Conservation (phyloP, 92 coral and sea anemone species). For the Zoanthus sansibaricus region DNA sequence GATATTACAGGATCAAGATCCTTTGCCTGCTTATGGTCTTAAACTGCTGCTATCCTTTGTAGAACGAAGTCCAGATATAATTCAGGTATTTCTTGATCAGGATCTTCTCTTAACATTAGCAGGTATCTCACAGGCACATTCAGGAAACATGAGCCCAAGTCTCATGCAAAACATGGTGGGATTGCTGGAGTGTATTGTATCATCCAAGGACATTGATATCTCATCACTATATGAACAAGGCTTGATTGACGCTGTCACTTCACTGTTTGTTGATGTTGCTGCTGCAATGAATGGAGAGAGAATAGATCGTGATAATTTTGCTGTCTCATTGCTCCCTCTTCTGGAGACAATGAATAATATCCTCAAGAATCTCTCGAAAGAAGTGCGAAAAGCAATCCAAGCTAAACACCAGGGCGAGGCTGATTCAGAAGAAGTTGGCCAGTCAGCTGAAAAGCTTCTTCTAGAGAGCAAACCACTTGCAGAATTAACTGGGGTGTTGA, state of each 20-base stretch:
- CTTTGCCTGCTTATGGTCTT: conserved; percentile 94
- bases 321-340: conserved; percentile 73
- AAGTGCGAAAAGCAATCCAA: conserved; percentile 96
- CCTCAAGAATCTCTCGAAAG: conserved; percentile 88
- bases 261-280: conserved; percentile 82
- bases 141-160: conserved; percentile 71
- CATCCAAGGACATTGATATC: conserved; percentile 75
- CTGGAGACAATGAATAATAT: conserved; percentile 84
- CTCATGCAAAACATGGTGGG: conserved; percentile 83
- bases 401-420: conserved; percentile 75
- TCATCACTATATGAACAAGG: conserved; percentile 88
- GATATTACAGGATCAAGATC: conserved; percentile 97
- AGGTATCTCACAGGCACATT: conserved; percentile 80
- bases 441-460: conserved; percentile 85
- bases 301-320: conserved; percentile 44
- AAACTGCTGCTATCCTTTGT: conserved; percentile 89
- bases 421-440: conserved; percentile 63
- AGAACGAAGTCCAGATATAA: conserved; percentile 87
- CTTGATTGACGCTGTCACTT: conserved; percentile 86
- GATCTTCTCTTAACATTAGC: conserved; percentile 77
- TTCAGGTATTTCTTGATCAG: conserved; percentile 76
- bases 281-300: conserved; percentile 66
- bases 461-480: conserved; percentile 89
- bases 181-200: conserved; percentile 79
- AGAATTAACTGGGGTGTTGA: conserved; percentile 85